phyloP scores from a whole-genome alignment of 2,888 invertebrate species.

The Pyrrhosoma nymphula region DNA sequence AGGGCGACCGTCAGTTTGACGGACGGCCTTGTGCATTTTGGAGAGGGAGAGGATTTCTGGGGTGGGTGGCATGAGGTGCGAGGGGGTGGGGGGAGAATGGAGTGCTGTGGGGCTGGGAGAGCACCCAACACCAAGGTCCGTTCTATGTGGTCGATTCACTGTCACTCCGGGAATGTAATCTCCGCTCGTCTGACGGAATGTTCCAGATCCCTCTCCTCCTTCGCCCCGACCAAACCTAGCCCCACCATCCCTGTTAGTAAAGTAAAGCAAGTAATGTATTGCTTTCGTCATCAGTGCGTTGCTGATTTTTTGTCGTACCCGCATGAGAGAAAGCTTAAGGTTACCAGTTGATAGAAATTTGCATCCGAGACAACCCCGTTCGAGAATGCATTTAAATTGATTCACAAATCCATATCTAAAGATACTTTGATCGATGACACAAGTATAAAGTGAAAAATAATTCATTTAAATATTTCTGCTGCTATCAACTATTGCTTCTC shows the following conservation, averaged over 20 bases:
- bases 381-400: no score
- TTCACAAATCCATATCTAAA: no score
- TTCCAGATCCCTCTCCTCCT: slow-evolving; percentile 29
- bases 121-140: slow-evolving; percentile 31
- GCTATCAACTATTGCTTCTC: no score
- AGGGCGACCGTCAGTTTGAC: slow-evolving; percentile 36
- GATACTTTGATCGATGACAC: no score
- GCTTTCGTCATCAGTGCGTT: no score
- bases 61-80: neutral
- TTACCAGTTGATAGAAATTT: no score
- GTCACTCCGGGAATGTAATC: slow-evolving; percentile 66
- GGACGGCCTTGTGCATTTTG: slow-evolving; percentile 46
- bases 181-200: slow-evolving; percentile 54
- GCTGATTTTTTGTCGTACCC: no score
- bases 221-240: neutral
- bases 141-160: slow-evolving; percentile 50
- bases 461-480: no score
- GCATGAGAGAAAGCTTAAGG: no score
- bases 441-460: no score
- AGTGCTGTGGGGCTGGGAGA: neutral
- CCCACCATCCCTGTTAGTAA: neutral
- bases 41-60: neutral
- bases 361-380: no score
- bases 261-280: no score
- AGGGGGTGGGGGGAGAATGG: neutral